phyloP scores from a whole-genome alignment of 2,888 invertebrate genomes.

The Mythimna albipuncta region DNA sequence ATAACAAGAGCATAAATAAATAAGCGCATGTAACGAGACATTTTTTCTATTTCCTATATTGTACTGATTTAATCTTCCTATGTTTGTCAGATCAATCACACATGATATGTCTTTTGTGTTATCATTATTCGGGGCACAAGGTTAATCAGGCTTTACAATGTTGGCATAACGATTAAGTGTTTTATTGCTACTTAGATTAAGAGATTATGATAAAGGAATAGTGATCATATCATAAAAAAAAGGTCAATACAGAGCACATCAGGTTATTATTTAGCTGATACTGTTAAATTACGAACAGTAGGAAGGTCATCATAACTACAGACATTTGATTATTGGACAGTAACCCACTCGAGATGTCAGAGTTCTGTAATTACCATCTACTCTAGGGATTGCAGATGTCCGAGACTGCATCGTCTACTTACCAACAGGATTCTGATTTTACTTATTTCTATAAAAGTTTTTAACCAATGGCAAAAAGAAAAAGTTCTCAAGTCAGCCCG shows the following conservation, averaged over 20 bases:
- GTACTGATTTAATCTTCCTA: background rate
- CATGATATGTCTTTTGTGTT: constrained; percentile 22
- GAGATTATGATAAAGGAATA: constrained; percentile 4
- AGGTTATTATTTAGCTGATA: constrained; percentile 1
- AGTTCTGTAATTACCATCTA: no score
- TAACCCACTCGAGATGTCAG: no score
- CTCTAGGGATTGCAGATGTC: no score
- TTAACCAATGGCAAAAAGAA: no score
- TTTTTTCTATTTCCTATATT: background rate
- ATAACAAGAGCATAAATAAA: no score
- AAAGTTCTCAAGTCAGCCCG: no score
- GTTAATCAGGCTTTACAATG: constrained; percentile 31
- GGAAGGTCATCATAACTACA: no score
- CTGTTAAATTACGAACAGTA: background rate
- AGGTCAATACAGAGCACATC: constrained; percentile 1
- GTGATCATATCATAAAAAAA: constrained; percentile 4
- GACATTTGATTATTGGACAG: no score
- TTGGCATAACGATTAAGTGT: constrained; percentile 24
- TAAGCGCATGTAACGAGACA: background rate
- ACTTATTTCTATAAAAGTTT: no score
- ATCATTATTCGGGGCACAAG: constrained; percentile 29
- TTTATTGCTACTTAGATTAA: constrained; percentile 44
- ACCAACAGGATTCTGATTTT: no score
- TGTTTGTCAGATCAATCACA: background rate
- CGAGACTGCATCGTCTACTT: no score